phyloP scores from a whole-genome alignment of 2,113 vertebrate species.

The Micromys minutus region DNA sequence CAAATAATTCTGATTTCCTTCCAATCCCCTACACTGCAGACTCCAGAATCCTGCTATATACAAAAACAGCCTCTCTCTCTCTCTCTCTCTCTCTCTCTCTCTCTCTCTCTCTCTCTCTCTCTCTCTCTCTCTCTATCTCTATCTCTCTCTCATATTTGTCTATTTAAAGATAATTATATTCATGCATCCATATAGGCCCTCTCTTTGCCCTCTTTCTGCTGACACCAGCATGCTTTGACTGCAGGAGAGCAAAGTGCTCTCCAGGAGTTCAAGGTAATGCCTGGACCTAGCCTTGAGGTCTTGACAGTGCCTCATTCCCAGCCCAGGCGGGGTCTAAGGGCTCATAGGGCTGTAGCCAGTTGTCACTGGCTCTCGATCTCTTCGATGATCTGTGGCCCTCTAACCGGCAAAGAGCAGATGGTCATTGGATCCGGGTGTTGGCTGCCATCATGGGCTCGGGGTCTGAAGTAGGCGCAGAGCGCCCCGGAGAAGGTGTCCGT shows the following conservation, averaged over 20 bases:
- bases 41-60: neutral
- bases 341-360: slow-evolving; percentile 57
- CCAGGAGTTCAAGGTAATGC: neutral
- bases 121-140: too few relatives aligned
- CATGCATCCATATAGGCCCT: neutral
- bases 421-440: slow-evolving; percentile 61
- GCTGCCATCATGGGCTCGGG: slow-evolving; percentile 64
- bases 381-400: neutral
- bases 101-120: too few relatives aligned
- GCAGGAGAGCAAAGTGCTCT: neutral
- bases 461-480: slow-evolving; percentile 88
- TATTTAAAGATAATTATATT: neutral
- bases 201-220: neutral
- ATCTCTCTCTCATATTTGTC: too few relatives aligned
- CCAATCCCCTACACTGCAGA: too few relatives aligned
- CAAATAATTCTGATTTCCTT: neutral
- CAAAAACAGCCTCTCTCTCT: neutral
- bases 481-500: slow-evolving; percentile 84
- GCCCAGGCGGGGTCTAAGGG: neutral
- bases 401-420: slow-evolving; percentile 50
- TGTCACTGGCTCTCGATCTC: neutral
- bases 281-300: neutral
- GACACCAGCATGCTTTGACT: neutral
- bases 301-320: neutral
- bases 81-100: too few relatives aligned